These are phyloP conservation scores for Papilio gigon DNA, from an alignment of 2,888 invertebrate species.

Conservation along the genomic window DNA sequence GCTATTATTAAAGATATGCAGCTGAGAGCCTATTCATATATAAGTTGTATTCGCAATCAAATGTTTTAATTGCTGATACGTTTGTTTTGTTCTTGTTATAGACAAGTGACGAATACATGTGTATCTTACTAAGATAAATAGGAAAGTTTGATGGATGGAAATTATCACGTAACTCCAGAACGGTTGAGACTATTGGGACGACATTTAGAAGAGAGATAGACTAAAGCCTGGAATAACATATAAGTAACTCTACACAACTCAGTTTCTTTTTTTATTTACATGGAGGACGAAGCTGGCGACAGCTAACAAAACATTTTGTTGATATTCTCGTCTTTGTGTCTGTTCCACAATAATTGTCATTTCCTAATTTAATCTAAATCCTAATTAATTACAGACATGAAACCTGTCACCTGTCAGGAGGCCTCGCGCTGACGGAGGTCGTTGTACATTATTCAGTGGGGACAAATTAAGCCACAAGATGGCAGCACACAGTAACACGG, in stretches of 20 bases:
- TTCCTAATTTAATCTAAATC: neutral
- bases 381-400: conserved; percentile 6
- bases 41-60: neutral
- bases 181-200: too few relatives aligned
- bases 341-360: neutral
- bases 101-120: too few relatives aligned
- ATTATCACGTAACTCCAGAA: too few relatives aligned
- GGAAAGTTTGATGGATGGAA: too few relatives aligned
- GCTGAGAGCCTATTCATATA: neutral
- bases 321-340: neutral
- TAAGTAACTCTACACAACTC: too few relatives aligned
- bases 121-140: too few relatives aligned
- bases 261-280: too few relatives aligned
- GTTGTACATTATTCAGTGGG: conserved; percentile 21
- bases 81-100: neutral
- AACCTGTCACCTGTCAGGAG: conserved; percentile 7
- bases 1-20: conserved; percentile 34
- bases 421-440: conserved; percentile 2
- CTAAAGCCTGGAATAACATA: too few relatives aligned
- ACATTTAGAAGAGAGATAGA: too few relatives aligned
- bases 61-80: neutral
- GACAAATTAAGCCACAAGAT: conserved; percentile 15
- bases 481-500: neutral
- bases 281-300: too few relatives aligned
- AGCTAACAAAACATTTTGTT: too few relatives aligned